Evolutionary conservation across 2,113 vertebrate genomes (phyloP), one percentile per base, ranked within the genome.

Genomic region (Eolophus roseicapilla): DNA sequence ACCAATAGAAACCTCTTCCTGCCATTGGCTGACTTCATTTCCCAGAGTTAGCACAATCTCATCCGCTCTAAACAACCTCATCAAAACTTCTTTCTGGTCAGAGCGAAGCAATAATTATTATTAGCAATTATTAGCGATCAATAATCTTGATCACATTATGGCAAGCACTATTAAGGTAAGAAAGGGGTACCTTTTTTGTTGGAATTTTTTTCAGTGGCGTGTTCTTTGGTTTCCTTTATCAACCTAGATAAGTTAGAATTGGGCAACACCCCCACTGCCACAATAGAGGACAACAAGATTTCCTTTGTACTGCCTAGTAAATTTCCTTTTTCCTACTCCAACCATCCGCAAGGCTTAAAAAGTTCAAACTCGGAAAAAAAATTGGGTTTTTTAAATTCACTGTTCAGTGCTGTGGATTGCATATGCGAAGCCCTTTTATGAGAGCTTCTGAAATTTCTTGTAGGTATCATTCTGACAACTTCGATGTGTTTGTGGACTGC

Each of bases 1-100:
- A 98, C 98, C 99, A 99, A 99, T 99, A 99, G 98, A 98, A 99
- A 98, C 97, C 98, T 98, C 99, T 99, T 99, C 99, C 99, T 99
- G 98, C 98, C 98, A 98, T 98, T 98, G 98, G 97, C 98, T 99
- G 98, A 99, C 98, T 99, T 99, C 98, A 99, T 98, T 99, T 99
- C 99, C 98, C 98, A 99, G 98, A 98, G 97, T 98, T 99, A 98
- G 98, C 98, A 99, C 99, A 99, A 99, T 99, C 98, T 99, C 98
- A 99, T 99, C 99, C 98, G 98, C 98, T 99, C 98, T 98, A 98
- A 98, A 98, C 98, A 98, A 98, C 97, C 97, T 98, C 98, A 98
- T 98, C 98, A 98, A 99, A 98, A 98, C 98, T 98, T 96, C 98
- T 97, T 98, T 98, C 98, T 98, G 98, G 98, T 98, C 98, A 98